These are phyloP conservation scores for Eupithecia subumbrata DNA, from an alignment of 2,888 invertebrate species.

Conservation along the genomic window DNA sequence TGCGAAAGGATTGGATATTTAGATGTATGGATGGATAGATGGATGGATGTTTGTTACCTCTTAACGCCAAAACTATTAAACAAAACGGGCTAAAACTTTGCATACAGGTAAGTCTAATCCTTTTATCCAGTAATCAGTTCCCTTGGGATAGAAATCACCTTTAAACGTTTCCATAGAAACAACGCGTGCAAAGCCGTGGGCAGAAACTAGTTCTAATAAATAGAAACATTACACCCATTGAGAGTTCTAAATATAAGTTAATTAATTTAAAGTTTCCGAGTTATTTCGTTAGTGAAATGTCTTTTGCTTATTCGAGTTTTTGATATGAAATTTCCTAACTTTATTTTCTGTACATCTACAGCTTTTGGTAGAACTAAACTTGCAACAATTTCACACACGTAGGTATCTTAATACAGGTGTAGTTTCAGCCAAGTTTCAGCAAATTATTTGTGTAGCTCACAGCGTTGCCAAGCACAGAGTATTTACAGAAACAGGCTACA, in stretches of 20 bases:
- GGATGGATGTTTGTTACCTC: too few species aligned
- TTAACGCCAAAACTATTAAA: too few species aligned
- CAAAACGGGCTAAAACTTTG: too few species aligned
- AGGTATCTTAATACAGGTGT: not conserved
- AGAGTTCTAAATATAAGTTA: too few species aligned
- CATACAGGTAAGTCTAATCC: too few species aligned
- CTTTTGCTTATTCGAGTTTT: not conserved
- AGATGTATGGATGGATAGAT: too few species aligned
- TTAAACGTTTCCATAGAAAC: too few species aligned
- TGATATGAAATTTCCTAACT: not conserved
- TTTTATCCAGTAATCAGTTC: too few species aligned
- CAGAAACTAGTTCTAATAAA: too few species aligned
- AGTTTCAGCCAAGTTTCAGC: not conserved
- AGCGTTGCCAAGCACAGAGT: not conserved
- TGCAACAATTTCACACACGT: not conserved
- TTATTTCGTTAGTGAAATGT: not conserved
- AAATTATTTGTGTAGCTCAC: not conserved
- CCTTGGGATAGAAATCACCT: too few species aligned
- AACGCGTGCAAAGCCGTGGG: too few species aligned
- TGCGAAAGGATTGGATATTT: too few species aligned
- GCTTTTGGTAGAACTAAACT: not conserved
- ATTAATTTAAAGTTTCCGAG: not conserved
- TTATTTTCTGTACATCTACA: not conserved
- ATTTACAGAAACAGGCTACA: not conserved
- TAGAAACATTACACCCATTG: not conserved